phyloP scores from a whole-genome alignment of 2,888 invertebrate species.

The Plebejus anna region DNA sequence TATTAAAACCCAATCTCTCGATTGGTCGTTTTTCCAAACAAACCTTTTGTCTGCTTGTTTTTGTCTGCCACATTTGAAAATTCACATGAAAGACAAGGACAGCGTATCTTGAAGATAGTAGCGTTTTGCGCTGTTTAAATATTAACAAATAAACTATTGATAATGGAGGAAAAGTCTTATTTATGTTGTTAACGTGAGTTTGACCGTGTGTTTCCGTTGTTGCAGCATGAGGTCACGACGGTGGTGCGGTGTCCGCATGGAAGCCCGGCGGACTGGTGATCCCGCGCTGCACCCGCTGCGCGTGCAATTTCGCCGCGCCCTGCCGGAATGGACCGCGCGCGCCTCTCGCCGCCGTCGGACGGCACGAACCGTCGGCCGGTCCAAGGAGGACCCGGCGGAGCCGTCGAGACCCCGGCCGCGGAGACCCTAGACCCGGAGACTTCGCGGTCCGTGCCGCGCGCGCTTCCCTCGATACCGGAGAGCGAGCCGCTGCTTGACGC shows the following conservation, averaged over 20 bases:
- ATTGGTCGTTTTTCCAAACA: too few species aligned
- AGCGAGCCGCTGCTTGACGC: slow-evolving; percentile 63
- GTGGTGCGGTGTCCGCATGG: slow-evolving; percentile 74
- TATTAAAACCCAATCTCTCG: too few species aligned
- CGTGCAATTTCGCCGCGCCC: slow-evolving; percentile 61
- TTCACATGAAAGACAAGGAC: too few species aligned
- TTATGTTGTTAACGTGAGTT: too few species aligned
- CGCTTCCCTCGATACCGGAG: slow-evolving; percentile 65
- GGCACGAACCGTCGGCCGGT: slow-evolving; percentile 63
- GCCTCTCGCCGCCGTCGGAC: slow-evolving; percentile 65
- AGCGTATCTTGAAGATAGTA: too few species aligned
- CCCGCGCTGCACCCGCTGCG: slow-evolving; percentile 66
- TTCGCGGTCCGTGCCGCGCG: slow-evolving; percentile 60
- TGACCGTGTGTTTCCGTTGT: slow-evolving; percentile 40
- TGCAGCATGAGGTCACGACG: slow-evolving; percentile 77
- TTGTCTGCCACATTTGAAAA: too few species aligned
- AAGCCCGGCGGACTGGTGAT: slow-evolving; percentile 70
- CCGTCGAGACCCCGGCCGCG: slow-evolving; percentile 52
- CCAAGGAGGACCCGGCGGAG: slow-evolving; percentile 72
- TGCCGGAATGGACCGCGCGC: slow-evolving; percentile 72
- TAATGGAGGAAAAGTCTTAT: too few species aligned
- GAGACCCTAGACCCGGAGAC: slow-evolving; percentile 63
- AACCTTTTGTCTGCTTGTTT: too few species aligned
- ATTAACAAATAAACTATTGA: too few species aligned
- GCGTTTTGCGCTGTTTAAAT: too few species aligned